Percentiles rank a stretch among this genome's conserved stretches.
These are phyloP conservation scores for Spodoptera exigua DNA, from an alignment of 2,888 invertebrate genomes.

Conservation along the genomic window DNA sequence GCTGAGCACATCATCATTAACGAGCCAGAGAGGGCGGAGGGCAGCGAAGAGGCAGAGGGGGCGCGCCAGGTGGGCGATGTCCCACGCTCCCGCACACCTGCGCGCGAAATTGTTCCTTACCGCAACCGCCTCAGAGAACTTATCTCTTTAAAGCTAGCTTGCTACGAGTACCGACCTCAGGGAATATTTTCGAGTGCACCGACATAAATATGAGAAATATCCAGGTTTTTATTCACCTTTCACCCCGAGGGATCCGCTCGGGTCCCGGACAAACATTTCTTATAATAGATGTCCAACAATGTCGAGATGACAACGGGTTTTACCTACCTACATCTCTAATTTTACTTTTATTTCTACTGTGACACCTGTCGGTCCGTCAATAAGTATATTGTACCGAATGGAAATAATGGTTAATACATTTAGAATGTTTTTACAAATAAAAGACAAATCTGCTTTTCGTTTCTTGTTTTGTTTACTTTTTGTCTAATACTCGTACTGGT, in stretches of 20 bases:
- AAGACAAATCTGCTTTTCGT: too few species aligned
- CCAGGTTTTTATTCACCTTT: conserved; percentile 85
- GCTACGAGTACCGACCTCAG: conserved; percentile 75
- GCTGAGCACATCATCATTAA: conserved; percentile 94
- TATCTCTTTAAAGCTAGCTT: conserved; percentile 70
- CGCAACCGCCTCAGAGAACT: conserved; percentile 73
- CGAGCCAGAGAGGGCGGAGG: conserved; percentile 91
- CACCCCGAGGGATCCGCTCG: conserved; percentile 67
- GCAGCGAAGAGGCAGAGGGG: conserved; percentile 90
- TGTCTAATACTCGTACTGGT: too few species aligned
- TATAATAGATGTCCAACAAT: conserved; percentile 83
- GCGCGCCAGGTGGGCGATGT: conserved; percentile 89
- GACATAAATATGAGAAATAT: conserved; percentile 89
- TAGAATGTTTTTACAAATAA: too few species aligned
- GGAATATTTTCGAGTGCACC: conserved; percentile 87
- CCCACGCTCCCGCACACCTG: conserved; percentile 87
- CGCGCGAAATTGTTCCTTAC: conserved; percentile 84
- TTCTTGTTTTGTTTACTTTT: too few species aligned
- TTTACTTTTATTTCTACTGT: conserved; percentile 59
- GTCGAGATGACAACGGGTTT: conserved; percentile 78
- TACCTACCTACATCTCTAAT: conserved; percentile 59
- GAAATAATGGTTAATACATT: neutral
- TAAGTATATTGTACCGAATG: conserved; percentile 22
- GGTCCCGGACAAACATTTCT: conserved; percentile 77
- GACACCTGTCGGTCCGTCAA: conserved; percentile 64